Evolutionary conservation across 2,113 vertebrate genomes (phyloP).

Genomic region (Ceuthmochares aereus): DNA sequence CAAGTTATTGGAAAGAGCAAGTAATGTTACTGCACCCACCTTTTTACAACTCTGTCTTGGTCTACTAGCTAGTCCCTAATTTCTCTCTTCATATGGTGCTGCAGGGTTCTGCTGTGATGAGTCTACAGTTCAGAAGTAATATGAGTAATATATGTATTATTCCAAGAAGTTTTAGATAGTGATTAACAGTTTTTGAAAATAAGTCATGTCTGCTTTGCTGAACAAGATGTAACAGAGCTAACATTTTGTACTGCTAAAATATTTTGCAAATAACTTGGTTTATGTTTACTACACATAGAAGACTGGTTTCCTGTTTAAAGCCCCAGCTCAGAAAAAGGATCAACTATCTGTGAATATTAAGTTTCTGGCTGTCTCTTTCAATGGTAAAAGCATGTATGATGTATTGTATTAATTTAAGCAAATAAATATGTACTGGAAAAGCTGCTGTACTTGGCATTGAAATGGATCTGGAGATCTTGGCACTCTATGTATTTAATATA

Average conservation of each 20-base stretch:
- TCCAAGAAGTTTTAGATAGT: constrained; percentile 63
- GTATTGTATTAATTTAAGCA: constrained; percentile 79
- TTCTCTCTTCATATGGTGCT: constrained; percentile 35
- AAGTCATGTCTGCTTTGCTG: constrained; percentile 66
- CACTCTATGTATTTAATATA: background rate
- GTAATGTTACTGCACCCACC: background rate
- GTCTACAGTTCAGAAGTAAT: constrained; percentile 62
- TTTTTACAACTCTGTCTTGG: background rate
- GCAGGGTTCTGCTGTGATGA: constrained; percentile 1
- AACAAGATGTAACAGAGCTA: constrained; percentile 76
- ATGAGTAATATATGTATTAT: constrained; percentile 73
- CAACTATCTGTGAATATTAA: constrained; percentile 46
- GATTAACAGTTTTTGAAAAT: constrained; percentile 70
- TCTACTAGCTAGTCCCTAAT: background rate
- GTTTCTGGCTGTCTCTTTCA: constrained; percentile 40
- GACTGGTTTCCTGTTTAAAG: constrained; percentile 49
- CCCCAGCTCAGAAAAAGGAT: background rate
- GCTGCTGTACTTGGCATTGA: background rate
- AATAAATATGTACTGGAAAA: constrained; percentile 70
- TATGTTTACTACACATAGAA: constrained; percentile 68
- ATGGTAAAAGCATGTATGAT: constrained; percentile 45
- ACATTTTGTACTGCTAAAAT: constrained; percentile 64
- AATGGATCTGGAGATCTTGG: background rate
- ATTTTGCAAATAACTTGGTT: constrained; percentile 46
- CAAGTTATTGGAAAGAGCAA: background rate